phyloP scores from a whole-genome alignment of 2,113 vertebrate genomes.

The Charina bottae region DNA sequence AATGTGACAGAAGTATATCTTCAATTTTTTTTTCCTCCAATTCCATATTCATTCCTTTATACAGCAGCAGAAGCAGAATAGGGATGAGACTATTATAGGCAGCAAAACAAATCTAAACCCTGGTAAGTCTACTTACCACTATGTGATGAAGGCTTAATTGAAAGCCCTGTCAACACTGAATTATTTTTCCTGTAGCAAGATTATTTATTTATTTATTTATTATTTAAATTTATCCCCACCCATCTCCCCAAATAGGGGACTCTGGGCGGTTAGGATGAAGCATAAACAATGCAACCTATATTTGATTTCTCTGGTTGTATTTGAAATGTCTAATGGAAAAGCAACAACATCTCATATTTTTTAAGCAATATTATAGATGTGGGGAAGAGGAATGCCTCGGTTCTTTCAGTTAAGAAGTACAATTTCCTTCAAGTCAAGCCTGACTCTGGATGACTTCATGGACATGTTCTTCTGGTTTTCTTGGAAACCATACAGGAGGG shows the following conservation, averaged over 20 bases:
- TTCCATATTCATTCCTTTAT: not conserved
- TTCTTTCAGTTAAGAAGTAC: not conserved
- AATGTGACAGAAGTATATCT: rapidly evolving
- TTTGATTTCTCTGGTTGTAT: not conserved
- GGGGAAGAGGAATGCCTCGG: not conserved
- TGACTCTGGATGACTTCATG: not conserved
- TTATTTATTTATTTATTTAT: no score
- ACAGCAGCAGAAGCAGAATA: not conserved
- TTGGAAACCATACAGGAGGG: not conserved
- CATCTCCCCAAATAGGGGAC: no score
- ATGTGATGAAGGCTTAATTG: not conserved
- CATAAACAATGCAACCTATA: not conserved
- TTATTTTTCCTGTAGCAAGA: not conserved
- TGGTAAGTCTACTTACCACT: not conserved
- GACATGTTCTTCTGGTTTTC: not conserved
- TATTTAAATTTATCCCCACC: no score
- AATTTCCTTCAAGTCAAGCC: not conserved
- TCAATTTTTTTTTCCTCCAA: not conserved
- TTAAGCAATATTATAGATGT: not conserved
- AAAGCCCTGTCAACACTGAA: not conserved
- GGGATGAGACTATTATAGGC: not conserved
- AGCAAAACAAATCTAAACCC: not conserved
- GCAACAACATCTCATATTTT: not conserved
- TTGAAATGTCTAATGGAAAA: not conserved
- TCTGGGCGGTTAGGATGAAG: no score